phyloP scores from a whole-genome alignment of 2,113 vertebrate species.

The Pao palembangensis region DNA sequence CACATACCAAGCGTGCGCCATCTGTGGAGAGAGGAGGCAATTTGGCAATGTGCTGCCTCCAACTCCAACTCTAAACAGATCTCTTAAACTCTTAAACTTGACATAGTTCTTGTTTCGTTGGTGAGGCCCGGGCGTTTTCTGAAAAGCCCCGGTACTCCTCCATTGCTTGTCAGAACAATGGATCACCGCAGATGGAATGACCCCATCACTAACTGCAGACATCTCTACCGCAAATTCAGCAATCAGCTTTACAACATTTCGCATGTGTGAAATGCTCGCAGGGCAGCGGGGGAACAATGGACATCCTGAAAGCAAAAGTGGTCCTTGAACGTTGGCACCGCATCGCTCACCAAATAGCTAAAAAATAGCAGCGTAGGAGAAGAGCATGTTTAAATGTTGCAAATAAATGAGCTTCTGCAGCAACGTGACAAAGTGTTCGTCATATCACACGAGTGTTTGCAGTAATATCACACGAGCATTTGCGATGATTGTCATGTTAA shows the following conservation, averaged over 20 bases:
- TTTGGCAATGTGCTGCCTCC: constrained; percentile 43
- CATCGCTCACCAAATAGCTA: too few species aligned
- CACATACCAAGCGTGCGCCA: constrained; percentile 9
- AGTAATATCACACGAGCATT: too few species aligned
- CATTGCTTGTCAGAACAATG: constrained; percentile 5
- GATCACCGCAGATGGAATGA: constrained; percentile 9
- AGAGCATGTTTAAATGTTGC: too few species aligned
- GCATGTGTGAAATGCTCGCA: neutral
- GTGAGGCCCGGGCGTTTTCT: constrained; percentile 12
- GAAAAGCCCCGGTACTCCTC: constrained; percentile 8
- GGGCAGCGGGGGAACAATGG: neutral
- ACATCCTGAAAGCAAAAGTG: neutral
- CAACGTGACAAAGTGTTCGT: too few species aligned
- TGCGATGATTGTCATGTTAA: too few species aligned
- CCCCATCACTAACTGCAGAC: constrained; percentile 3
- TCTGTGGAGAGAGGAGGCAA: constrained; percentile 30
- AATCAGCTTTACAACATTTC: constrained; percentile 13
- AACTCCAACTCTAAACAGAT: constrained; percentile 35
- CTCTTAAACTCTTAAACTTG: constrained; percentile 50
- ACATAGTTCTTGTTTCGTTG: constrained; percentile 32
- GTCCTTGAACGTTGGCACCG: neutral
- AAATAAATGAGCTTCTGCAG: too few species aligned
- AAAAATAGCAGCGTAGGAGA: too few species aligned
- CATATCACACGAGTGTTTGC: too few species aligned
- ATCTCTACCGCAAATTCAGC: constrained; percentile 6